Base-by-base conservation (phyloP, 2,113 vertebrate genomes). In the Neoarius graeffei region DNA sequence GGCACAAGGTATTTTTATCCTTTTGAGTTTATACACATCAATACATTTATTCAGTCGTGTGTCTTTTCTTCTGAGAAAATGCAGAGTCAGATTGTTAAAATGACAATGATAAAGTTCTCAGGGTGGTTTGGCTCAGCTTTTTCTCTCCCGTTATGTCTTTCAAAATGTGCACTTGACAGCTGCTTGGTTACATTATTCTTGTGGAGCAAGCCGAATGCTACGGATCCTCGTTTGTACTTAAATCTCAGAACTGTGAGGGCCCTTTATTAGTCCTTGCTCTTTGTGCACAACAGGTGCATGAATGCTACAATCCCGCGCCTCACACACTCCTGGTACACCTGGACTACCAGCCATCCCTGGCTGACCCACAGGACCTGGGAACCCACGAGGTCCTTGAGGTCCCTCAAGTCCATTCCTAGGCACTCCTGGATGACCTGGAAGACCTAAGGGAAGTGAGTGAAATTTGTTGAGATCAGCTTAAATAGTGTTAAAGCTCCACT, bases 211-310 rank as follows among this genome's bases (percentile, higher is more conserved):
- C 50, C 1, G 7, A 79, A 56, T 79, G 13, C 50, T 7, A 27
- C 15, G 4, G 11, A 54, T 79, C 50, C 2, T n/a, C 27, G 13
- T 14, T 60, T 82, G 11, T 54, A 42, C 10, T 94, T 89, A 95
- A 59, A 93, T 93, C 13, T 92, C 90, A 67, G 89, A n/a, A 66
- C 92, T 93, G 2, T 80, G 56, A 0, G 95, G 95, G 48, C 94
- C 89, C 89, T 96, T 96, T 79, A 96, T 93, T 84, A 96, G 90
- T 82, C 94, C 93, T 88, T 95, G 93, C 89, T 96, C 95, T 90
- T 94, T 93, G 62, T 94, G 93, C 87, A 93, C 76, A 89, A 93
- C 94, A 19, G 94, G 94, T 0, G 93, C 91, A 9, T 95, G 86
- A 30, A 90, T 94, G 88, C 92, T 92, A 84, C 94, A 96, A 91